Evolutionary conservation across 1,140 invertebrate genomes (phyloP).

Genomic region (Bombus affinis): DNA sequence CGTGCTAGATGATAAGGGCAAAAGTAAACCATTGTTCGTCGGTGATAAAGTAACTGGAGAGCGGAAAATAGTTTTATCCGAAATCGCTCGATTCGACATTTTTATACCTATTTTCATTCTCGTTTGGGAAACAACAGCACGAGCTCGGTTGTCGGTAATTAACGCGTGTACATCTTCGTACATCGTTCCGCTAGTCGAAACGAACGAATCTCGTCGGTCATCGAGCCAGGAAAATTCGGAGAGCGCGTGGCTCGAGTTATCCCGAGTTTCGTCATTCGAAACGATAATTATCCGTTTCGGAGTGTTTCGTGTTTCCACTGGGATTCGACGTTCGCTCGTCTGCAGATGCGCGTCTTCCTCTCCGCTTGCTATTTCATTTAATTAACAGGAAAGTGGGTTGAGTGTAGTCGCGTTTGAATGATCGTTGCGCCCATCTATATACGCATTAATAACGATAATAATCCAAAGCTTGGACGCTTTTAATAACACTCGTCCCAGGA

Average conservation of each 20-base stretch:
- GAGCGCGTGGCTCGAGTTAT: not conserved
- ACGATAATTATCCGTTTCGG: not conserved
- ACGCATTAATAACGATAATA: conserved; percentile 12
- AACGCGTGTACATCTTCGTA: not conserved
- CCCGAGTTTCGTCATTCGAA: not conserved
- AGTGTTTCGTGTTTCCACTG: not conserved
- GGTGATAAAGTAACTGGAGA: too few relatives aligned
- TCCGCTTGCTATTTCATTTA: conserved; percentile 9
- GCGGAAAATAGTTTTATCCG: too few relatives aligned
- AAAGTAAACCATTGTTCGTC: not conserved
- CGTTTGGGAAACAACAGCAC: too few relatives aligned
- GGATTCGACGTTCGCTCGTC: conserved; percentile 4
- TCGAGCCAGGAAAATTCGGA: not conserved
- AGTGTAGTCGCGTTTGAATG: conserved; percentile 5
- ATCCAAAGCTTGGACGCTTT: not conserved
- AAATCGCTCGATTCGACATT: too few relatives aligned
- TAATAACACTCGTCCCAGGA: not conserved
- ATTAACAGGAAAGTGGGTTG: conserved; percentile 45
- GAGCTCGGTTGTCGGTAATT: not conserved
- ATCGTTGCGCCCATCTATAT: not conserved
- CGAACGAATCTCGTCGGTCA: not conserved
- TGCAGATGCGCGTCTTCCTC: conserved; percentile 14
- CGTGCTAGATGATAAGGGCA: not conserved
- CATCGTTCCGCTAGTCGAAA: not conserved
- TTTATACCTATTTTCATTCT: not conserved